Evolutionary conservation across 2,888 invertebrate genomes (phyloP).

Genomic region (Catonia carolina): DNA sequence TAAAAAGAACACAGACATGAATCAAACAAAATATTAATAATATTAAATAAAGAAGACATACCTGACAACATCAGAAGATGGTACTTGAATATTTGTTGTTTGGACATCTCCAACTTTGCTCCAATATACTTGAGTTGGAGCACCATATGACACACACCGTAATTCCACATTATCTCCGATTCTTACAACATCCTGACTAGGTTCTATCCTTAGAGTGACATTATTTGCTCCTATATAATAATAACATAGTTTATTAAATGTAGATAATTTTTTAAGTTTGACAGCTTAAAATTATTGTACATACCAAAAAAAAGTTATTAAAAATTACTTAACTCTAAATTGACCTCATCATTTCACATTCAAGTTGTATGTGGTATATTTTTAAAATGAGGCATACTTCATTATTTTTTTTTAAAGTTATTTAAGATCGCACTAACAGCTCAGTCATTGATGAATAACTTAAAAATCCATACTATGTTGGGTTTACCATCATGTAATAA

Average conservation of each 20-base stretch:
- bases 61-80: conserved; percentile 50
- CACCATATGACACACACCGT: conserved; percentile 53
- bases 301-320: background rate
- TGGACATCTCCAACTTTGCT: conserved; percentile 50
- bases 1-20: too few relatives aligned
- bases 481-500: too few relatives aligned
- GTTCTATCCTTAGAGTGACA: conserved; percentile 41
- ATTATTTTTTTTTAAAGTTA: too few relatives aligned
- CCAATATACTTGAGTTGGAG: conserved; percentile 54
- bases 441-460: too few relatives aligned
- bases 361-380: too few relatives aligned
- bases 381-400: too few relatives aligned
- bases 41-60: too few relatives aligned
- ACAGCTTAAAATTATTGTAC: background rate
- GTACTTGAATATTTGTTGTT: conserved; percentile 52
- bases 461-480: too few relatives aligned
- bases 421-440: too few relatives aligned
- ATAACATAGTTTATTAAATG: background rate
- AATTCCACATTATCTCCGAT: conserved; percentile 58
- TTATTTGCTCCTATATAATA: background rate
- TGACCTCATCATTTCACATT: too few relatives aligned
- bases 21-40: too few relatives aligned
- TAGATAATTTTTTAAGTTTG: background rate
- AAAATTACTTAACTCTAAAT: too few relatives aligned
- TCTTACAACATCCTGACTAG: conserved; percentile 46